Evolutionary conservation across 2,113 vertebrate genomes (phyloP).

Genomic region (Mastomys natalensis): DNA sequence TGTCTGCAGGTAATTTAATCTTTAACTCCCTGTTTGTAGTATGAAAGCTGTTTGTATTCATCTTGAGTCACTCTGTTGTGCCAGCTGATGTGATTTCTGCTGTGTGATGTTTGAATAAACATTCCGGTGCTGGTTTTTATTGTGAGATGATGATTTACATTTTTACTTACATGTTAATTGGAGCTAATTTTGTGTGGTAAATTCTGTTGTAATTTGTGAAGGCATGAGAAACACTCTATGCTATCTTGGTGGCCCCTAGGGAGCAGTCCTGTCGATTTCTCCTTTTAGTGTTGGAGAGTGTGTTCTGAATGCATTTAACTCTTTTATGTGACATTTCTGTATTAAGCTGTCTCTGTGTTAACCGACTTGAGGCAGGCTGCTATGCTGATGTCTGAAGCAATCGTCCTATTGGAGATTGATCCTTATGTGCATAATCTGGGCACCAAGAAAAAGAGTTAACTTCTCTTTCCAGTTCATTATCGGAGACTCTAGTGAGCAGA

Average conservation of each 20-base stretch:
- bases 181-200: background rate
- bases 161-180: background rate
- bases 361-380: background rate
- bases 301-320: background rate
- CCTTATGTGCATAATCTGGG: background rate
- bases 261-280: background rate
- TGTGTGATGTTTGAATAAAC: background rate
- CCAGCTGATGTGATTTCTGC: background rate
- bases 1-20: background rate
- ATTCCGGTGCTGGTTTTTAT: background rate
- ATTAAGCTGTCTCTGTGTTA: background rate
- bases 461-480: background rate
- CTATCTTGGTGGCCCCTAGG: background rate
- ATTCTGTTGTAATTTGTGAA: background rate
- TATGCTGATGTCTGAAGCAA: background rate
- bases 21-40: background rate
- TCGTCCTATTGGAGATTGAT: background rate
- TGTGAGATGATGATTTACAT: background rate
- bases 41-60: too few species aligned
- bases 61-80: background rate
- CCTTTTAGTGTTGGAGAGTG: background rate
- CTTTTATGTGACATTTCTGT: background rate
- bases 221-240: background rate
- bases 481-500: background rate
- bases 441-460: background rate